These are phyloP conservation scores for Sarcophaga rosellei DNA, from an alignment of 2,888 invertebrate species.

Conservation along the genomic window DNA sequence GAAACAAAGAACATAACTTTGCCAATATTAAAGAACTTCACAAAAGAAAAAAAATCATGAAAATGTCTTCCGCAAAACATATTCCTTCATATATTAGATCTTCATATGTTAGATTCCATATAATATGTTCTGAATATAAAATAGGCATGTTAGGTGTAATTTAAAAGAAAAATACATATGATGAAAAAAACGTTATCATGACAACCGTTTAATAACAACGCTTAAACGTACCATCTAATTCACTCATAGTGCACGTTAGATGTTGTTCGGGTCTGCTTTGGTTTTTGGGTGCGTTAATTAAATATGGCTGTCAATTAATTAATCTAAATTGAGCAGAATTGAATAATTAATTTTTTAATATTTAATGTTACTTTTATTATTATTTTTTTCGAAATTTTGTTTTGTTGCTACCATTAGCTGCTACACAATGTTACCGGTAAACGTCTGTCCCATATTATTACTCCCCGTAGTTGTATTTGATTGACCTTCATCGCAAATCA, in stretches of 20 bases:
- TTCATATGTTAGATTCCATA: not conserved
- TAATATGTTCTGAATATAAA: conserved; percentile 25
- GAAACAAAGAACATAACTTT: no score
- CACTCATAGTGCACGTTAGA: no score
- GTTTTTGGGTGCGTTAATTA: no score
- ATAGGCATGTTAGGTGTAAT: not conserved
- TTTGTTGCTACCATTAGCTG: not conserved
- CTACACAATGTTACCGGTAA: conserved; percentile 7
- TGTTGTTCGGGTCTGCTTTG: no score
- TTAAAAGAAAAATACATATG: conserved; percentile 8
- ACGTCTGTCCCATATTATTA: not conserved
- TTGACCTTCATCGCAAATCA: conserved; percentile 57
- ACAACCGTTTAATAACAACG: not conserved
- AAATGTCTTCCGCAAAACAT: conserved; percentile 39
- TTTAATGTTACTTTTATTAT: not conserved
- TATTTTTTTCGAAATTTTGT: not conserved
- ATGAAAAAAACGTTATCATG: not conserved
- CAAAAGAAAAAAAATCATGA: no score
- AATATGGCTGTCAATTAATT: no score
- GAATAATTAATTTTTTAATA: not conserved
- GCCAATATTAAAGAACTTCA: no score
- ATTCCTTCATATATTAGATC: not conserved
- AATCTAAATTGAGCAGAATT: no score
- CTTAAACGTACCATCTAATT: conserved; percentile 9
- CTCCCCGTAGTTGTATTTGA: not conserved